A percentile compares a stretch with the other conserved stretches of the same genome.
phyloP scores from a whole-genome alignment of 2,113 vertebrate genomes.

The Nymphicus hollandicus region DNA sequence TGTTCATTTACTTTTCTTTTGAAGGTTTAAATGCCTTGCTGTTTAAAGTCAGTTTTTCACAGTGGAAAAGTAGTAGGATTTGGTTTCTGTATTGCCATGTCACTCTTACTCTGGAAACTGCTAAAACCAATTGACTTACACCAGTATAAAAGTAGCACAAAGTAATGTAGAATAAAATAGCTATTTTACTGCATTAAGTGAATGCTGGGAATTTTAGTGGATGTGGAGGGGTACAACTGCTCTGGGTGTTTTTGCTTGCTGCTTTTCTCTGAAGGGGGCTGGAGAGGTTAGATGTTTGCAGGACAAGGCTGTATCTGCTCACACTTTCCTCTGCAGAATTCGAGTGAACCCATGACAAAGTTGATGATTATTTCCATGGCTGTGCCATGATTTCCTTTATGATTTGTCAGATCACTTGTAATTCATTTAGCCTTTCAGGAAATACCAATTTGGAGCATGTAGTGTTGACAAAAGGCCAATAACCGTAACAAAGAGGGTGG shows the following conservation, averaged over 20 bases:
- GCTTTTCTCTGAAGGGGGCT: not conserved
- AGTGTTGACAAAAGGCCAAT: conserved; percentile 60
- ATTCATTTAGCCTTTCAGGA: conserved; percentile 67
- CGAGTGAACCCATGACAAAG: not conserved
- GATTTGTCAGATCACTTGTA: conserved; percentile 43
- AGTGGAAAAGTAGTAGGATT: not conserved
- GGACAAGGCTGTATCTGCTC: not conserved
- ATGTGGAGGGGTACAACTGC: not conserved
- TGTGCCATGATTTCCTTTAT: conserved; percentile 5
- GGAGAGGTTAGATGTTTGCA: not conserved
- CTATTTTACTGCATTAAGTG: not conserved
- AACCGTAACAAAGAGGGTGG: conserved; percentile 71
- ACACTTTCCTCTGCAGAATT: not conserved
- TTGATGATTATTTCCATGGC: not conserved
- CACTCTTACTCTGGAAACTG: not conserved
- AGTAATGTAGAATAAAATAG: not conserved
- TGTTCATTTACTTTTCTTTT: not conserved
- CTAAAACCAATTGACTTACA: not conserved
- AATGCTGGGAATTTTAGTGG: not conserved
- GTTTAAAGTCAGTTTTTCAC: not conserved
- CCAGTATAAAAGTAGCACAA: not conserved
- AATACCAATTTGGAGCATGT: conserved; percentile 51
- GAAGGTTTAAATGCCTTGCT: not conserved
- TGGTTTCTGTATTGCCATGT: not conserved
- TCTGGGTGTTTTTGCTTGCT: not conserved